phyloP scores from a whole-genome alignment of 2,797 vertebrate species.

The Hephaestus fuliginosus region DNA sequence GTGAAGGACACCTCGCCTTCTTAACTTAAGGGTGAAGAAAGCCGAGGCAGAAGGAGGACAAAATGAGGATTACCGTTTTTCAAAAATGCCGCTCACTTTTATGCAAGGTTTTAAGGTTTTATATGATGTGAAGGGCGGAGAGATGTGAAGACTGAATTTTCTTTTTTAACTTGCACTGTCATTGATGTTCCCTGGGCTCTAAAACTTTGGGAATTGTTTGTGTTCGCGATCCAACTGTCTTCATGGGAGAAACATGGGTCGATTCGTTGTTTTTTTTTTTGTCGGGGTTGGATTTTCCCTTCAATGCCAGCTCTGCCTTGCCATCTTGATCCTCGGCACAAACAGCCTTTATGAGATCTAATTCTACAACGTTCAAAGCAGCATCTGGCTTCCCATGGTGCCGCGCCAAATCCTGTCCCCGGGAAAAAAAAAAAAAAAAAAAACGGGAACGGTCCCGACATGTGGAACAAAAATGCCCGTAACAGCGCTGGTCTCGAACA shows the following conservation, averaged over 20 bases:
- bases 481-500: slow-evolving; percentile 15
- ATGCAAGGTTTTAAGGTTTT: slow-evolving; percentile 1
- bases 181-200: background rate
- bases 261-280: slow-evolving; percentile 5
- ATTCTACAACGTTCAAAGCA: slow-evolving; percentile 64
- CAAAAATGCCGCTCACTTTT: slow-evolving; percentile 4
- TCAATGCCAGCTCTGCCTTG: slow-evolving; percentile 34
- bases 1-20: background rate
- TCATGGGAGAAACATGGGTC: slow-evolving; percentile 37
- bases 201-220: slow-evolving; percentile 27
- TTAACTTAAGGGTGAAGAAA: no score
- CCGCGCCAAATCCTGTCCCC: slow-evolving; percentile 58
- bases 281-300: slow-evolving; percentile 36
- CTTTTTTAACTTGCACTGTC: background rate
- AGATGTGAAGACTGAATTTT: background rate
- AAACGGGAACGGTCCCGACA: slow-evolving; percentile 36
- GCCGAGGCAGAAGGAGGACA: background rate
- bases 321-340: slow-evolving; percentile 63
- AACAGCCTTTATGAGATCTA: slow-evolving; percentile 67
- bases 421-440: slow-evolving; percentile 3
- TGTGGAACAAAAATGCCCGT: slow-evolving; percentile 43
- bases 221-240: slow-evolving; percentile 34
- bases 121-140: no score
- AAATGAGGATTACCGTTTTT: slow-evolving; percentile 4
- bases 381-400: slow-evolving; percentile 77